Base-by-base conservation (phyloP, 2,797 vertebrate genomes). In the Silurus aristotelis region DNA sequence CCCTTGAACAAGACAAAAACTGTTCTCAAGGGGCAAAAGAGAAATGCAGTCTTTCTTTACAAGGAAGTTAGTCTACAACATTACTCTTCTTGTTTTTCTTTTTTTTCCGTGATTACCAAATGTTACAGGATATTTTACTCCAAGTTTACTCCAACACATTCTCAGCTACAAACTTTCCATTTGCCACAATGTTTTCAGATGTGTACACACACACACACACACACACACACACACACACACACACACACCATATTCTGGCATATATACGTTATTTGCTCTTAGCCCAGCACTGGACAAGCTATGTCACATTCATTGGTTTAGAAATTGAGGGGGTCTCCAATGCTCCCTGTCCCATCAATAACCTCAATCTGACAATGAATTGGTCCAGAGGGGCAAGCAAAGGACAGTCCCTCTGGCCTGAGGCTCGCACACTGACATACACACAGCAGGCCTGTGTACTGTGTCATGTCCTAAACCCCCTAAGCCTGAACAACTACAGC, bases 291-390 rank as follows among this genome's bases (percentile, higher is more conserved):
- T 58, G 61, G 87, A 84, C 90, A 91, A 88, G 86, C 84, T 88
- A 89, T 92, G 88, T 84, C 66, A 87, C 89, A 90, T 89, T 90
- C 43, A 80, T 87, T 87, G 86, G 79, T 88, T 81, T 81, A 86
- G 87, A 90, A 89, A 92, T 89, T 84, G 84, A 87, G 87, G 83
- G 82, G 83, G 67, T 87, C 85, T 90, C 84, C 90, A 91, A 89
- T 90, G 90, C 89, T 91, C 87, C 89, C 87, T 88, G 87, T 86
- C 85, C 92, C 94, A 94, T 94, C 94, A 94, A 93, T 94, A 95
- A 94, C 89, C 85, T 83, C 80, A 68, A 66, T 63, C 20, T 94
- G 93, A 95, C 93, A 95, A 89, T 90, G 87, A 90, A 92, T 89
- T 89, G 75, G 64, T 78, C 88, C 91, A 89, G 90, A 87, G 92